A percentile compares a stretch with the other conserved stretches of the same genome.
These are phyloP conservation scores for Pachypeltis micranthus DNA, from an alignment of 1,140 invertebrate species.

Conservation along the genomic window DNA sequence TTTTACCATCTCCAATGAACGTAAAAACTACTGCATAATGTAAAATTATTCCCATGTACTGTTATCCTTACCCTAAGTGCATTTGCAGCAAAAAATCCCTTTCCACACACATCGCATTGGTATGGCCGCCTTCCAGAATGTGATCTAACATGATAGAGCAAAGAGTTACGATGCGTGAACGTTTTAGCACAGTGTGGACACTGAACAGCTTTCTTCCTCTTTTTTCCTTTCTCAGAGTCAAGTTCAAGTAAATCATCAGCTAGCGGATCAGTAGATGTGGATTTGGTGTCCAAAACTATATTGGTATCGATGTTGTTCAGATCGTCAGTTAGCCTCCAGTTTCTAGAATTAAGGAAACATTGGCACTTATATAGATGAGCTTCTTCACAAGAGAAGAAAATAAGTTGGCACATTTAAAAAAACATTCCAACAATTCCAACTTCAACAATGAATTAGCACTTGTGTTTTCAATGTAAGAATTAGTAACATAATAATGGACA, in stretches of 20 bases:
- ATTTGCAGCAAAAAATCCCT: constrained; percentile 65
- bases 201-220: constrained; percentile 9
- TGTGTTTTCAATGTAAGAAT: neutral
- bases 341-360: neutral
- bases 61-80: constrained; percentile 35
- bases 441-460: neutral
- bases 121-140: constrained; percentile 65
- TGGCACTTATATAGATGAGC: neutral
- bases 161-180: constrained; percentile 69
- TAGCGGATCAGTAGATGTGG: neutral
- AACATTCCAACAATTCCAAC: neutral
- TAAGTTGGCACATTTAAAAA: neutral
- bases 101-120: constrained; percentile 67
- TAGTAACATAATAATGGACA: too few relatives aligned
- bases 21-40: neutral
- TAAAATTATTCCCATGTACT: neutral
- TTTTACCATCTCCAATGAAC: neutral
- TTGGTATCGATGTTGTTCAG: neutral
- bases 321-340: neutral
- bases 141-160: constrained; percentile 70
- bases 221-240: neutral
- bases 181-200: constrained; percentile 30
- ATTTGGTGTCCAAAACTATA: neutral
- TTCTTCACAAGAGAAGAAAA: neutral
- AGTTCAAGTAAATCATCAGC: neutral